A percentile compares a stretch with the other conserved stretches of the same genome.
These are phyloP conservation scores for Euzophera pinguis DNA, from an alignment of 2,888 invertebrate species.

Conservation along the genomic window DNA sequence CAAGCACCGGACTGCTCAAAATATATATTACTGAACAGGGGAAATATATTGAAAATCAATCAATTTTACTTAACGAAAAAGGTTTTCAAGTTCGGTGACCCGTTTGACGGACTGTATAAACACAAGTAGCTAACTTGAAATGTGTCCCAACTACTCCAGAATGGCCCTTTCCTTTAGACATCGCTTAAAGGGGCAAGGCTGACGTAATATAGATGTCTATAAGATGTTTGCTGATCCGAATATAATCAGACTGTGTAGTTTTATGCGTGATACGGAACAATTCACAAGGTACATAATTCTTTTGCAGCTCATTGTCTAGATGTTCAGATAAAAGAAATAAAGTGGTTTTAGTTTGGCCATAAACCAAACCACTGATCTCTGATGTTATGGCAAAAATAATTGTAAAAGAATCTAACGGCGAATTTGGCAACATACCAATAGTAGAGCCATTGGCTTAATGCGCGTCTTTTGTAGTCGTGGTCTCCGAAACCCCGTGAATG, in stretches of 20 bases:
- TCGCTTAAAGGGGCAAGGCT: not conserved
- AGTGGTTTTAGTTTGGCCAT: conserved; percentile 3
- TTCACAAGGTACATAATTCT: not conserved
- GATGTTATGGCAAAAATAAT: conserved; percentile 8
- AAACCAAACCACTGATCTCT: conserved; percentile 7
- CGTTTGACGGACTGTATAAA: conserved; percentile 9
- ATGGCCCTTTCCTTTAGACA: not conserved
- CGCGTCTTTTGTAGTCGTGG: conserved; percentile 4
- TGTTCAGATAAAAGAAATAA: conserved; percentile 4
- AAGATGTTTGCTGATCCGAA: not conserved
- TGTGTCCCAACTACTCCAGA: conserved; percentile 7
- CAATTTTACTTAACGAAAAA: conserved; percentile 13
- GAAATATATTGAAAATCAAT: conserved; percentile 10
- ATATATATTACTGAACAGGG: not conserved
- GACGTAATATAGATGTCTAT: not conserved
- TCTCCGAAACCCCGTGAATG: conserved; percentile 4
- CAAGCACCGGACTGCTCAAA: not conserved
- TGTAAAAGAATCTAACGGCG: conserved; percentile 8
- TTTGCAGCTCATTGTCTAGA: conserved; percentile 3
- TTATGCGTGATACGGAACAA: not conserved
- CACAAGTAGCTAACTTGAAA: conserved; percentile 10
- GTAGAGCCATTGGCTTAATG: conserved; percentile 6
- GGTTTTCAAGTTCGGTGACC: conserved; percentile 3
- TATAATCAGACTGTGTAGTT: not conserved
- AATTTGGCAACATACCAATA: conserved; percentile 12